Conservation (phyloP, 2,113 vertebrate species). For the Excalfactoria chinensis region DNA sequence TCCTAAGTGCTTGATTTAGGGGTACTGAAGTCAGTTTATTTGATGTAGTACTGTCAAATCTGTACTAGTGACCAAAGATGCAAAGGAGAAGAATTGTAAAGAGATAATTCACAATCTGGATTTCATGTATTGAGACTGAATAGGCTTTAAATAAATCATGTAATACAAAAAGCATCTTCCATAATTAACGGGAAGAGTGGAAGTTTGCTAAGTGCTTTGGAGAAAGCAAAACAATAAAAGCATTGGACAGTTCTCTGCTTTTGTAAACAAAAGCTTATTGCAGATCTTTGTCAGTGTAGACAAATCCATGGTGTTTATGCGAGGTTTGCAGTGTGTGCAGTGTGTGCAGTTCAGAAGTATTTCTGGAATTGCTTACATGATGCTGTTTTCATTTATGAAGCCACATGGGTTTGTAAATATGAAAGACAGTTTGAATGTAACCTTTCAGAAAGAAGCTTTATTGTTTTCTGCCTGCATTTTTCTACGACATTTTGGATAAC, state of each 20-base stretch:
- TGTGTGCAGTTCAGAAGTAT: background rate
- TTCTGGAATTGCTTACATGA: background rate
- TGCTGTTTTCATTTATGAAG: background rate
- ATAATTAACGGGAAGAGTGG: constrained; percentile 61
- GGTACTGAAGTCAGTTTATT: constrained; percentile 64
- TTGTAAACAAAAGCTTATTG: constrained; percentile 47
- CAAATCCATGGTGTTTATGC: background rate
- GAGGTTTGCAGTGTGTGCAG: background rate
- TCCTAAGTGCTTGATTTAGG: constrained; percentile 73
- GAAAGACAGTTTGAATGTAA: background rate
- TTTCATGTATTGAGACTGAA: constrained; percentile 67
- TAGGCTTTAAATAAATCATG: constrained; percentile 74
- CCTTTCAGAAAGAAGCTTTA: background rate
- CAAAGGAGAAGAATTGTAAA: constrained; percentile 60
- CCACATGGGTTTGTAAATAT: background rate
- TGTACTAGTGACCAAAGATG: constrained; percentile 44
- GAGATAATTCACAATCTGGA: constrained; percentile 69
- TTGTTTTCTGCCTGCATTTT: background rate
- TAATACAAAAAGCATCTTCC: constrained; percentile 68
- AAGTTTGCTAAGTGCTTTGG: constrained; percentile 48
- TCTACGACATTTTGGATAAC: background rate
- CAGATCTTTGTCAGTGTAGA: background rate
- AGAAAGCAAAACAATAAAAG: constrained; percentile 9
- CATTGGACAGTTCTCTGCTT: background rate
- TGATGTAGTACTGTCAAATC: constrained; percentile 55